Evolutionary conservation across 2,888 invertebrate genomes (phyloP).

Genomic region (Carterocephalus palaemon): DNA sequence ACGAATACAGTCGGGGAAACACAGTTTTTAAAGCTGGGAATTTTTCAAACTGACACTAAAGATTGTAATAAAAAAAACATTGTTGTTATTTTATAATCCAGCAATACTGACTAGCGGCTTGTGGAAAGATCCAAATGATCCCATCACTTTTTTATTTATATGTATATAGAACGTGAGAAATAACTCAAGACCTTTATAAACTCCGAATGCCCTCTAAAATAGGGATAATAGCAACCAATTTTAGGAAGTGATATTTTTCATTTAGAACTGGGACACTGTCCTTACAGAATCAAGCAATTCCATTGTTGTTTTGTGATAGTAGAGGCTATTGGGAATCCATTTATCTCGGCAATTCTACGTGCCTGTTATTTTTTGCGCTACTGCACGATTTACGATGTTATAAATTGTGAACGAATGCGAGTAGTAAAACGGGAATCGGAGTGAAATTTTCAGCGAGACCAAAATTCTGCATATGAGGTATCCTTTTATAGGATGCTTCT

Average conservation of each 20-base stretch:
- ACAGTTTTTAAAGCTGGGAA: slow-evolving; percentile 7
- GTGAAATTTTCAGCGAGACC: slow-evolving; percentile 64
- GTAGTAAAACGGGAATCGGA: slow-evolving; percentile 61
- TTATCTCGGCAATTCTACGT: slow-evolving; percentile 54
- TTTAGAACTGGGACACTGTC: slow-evolving; percentile 9
- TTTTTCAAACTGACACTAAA: slow-evolving; percentile 11
- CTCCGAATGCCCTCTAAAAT: background rate
- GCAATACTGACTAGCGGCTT: too few relatives aligned
- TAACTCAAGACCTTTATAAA: too few relatives aligned
- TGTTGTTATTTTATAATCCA: too few relatives aligned
- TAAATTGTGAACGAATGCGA: slow-evolving; percentile 67
- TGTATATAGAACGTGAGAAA: too few relatives aligned
- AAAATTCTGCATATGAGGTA: slow-evolving; percentile 40
- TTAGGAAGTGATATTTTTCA: slow-evolving; percentile 11
- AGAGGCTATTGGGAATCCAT: slow-evolving; percentile 45
- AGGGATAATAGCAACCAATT: background rate
- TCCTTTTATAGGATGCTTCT: slow-evolving; percentile 32
- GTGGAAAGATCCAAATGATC: too few relatives aligned
- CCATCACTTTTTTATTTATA: too few relatives aligned
- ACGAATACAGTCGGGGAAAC: slow-evolving; percentile 36
- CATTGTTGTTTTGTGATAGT: slow-evolving; percentile 28
- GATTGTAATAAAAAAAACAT: too few relatives aligned
- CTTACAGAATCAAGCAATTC: slow-evolving; percentile 16
- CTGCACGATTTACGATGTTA: slow-evolving; percentile 65
- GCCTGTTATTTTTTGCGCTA: slow-evolving; percentile 62